Evolutionary conservation across 2,888 invertebrate species (phyloP), one percentile per base, ranked within the genome.

Genomic region (Hirtodrosophila alboralis): DNA sequence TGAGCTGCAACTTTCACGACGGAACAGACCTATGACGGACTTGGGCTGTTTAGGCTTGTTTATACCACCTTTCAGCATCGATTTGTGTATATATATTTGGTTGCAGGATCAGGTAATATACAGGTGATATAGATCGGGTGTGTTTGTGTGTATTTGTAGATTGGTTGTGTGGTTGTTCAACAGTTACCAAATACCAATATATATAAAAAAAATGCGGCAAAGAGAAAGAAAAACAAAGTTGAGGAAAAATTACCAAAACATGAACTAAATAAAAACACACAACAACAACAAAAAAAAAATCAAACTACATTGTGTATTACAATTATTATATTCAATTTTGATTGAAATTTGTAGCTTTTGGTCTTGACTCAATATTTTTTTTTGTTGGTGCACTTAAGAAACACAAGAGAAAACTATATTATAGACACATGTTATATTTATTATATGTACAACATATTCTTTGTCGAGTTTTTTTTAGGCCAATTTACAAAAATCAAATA

Each of bases 1-100:
- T 0, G 95, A 95, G 83, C 94, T 93, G 75, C 94, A 92, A 90
- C 96, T 96, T 90, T 96, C 96, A 87, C 96, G 93, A 87, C 96
- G 93, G 91, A 96, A 96, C 69, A 96, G 93, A 91, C 96, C 96
- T 92, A 96, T 96, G 91, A 96, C 96, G 91, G 96, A 96, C 91
- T 95, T 95, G 81, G 94, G 93, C 91, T 93, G 93, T 92, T 95
- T 94, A 91, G 96, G 95, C 92, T 96, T 95, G 91, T 96, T 95
- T 91, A 96, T 94, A 87, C 96, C 96, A 92, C 96, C 96, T 95
- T 76, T 23, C 23, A 23, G 33, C 21, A 28, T 52, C 34, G 44
- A 28, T 31, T 31, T n/a, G 48, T 44, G 23, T 23, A 8, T 23
- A 8, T 23, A 8, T 6, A 23, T 23, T 23, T 23, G 38, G 64